Evolutionary conservation across 2,113 vertebrate species (phyloP).

Genomic region (Ascaphus truei): DNA sequence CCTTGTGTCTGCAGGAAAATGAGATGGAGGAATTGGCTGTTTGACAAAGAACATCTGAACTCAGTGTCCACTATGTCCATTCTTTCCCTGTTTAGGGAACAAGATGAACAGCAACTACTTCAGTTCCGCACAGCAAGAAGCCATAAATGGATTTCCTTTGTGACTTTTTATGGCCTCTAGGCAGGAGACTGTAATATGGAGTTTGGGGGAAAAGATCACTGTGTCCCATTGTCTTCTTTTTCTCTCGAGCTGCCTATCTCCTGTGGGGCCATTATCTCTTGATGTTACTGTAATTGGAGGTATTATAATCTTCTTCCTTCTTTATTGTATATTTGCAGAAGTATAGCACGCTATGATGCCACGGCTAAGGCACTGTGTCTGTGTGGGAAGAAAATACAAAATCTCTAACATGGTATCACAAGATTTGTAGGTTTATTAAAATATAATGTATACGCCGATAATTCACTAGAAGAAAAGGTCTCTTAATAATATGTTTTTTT

Average conservation of each 20-base stretch:
- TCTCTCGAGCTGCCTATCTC: not conserved
- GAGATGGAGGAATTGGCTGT: not conserved
- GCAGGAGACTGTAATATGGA: not conserved
- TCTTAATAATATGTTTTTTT: too few relatives aligned
- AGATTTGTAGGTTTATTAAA: too few relatives aligned
- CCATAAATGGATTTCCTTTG: not conserved
- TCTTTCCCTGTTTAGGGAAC: constrained; percentile 5
- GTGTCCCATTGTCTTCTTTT: not conserved
- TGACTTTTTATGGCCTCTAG: not conserved
- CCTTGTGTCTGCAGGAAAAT: not conserved
- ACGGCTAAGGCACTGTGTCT: too few relatives aligned
- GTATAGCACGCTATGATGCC: too few relatives aligned
- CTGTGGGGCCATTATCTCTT: constrained; percentile 3
- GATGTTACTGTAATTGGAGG: constrained; percentile 15
- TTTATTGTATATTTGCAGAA: not conserved
- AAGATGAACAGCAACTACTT: not conserved
- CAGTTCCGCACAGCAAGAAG: not conserved
- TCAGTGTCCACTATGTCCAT: not conserved
- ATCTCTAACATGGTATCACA: too few relatives aligned
- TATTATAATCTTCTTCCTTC: not conserved
- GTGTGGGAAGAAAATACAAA: too few relatives aligned
- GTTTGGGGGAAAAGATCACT: constrained; percentile 6
- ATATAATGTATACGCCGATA: too few relatives aligned
- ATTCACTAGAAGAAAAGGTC: too few relatives aligned
- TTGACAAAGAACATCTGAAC: not conserved